phyloP scores from a whole-genome alignment of 2,113 vertebrate species.

The Cebidichthys violaceus region DNA sequence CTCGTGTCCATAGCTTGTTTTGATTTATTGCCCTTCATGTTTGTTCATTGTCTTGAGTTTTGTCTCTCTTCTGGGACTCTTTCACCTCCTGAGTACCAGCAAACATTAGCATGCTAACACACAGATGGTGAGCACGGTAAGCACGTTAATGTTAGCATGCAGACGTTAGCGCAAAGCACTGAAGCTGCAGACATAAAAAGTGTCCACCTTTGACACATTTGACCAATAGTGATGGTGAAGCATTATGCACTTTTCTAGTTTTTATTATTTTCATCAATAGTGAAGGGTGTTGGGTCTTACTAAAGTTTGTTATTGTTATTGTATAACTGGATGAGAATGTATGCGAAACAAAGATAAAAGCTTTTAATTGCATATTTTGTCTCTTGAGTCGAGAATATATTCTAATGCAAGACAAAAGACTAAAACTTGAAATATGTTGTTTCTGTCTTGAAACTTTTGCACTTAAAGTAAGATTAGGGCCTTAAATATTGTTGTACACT shows the following conservation, averaged over 20 bases:
- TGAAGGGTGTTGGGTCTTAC: not conserved
- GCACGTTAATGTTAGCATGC: not conserved
- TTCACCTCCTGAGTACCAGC: not conserved
- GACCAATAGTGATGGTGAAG: not conserved
- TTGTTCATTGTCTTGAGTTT: not conserved
- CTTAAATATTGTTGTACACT: not conserved
- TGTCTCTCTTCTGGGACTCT: not conserved
- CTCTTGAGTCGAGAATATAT: not conserved
- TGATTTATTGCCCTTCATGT: not conserved
- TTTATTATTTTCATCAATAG: not conserved
- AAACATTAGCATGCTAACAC: not conserved
- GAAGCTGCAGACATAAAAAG: not conserved
- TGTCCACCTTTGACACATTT: too few relatives aligned
- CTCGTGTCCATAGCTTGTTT: not conserved
- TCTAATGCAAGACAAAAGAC: not conserved
- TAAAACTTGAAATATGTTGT: not conserved
- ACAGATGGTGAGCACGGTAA: too few relatives aligned
- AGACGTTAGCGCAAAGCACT: not conserved
- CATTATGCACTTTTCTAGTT: not conserved
- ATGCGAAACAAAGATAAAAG: not conserved
- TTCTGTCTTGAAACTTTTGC: not conserved
- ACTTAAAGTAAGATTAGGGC: not conserved
- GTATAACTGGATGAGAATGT: not conserved
- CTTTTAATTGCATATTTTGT: not conserved
- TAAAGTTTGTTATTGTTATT: not conserved